phyloP scores from a whole-genome alignment of 2,113 vertebrate species.

The Ciconia stormi region DNA sequence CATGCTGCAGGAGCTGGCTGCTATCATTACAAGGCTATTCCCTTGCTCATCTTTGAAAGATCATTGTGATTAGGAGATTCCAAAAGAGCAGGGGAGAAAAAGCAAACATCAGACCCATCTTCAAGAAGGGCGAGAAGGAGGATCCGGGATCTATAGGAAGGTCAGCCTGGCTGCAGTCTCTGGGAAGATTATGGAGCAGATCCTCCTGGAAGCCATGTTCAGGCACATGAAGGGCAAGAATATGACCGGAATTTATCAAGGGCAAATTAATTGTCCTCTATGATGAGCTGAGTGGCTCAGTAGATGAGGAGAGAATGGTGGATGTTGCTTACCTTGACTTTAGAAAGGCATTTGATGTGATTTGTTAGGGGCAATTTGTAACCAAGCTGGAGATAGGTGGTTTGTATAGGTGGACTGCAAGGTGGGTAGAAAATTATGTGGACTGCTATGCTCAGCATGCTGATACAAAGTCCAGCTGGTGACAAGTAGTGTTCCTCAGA shows the following conservation, averaged over 20 bases:
- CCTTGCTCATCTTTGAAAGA: background rate
- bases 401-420: background rate
- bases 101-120: background rate
- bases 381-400: background rate
- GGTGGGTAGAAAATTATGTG: background rate
- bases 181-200: background rate
- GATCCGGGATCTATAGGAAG: background rate
- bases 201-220: background rate
- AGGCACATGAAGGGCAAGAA: background rate
- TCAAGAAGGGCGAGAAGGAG: background rate
- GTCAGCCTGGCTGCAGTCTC: background rate
- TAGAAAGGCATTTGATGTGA: background rate
- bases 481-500: background rate
- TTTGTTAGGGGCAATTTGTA: background rate
- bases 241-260: rapidly evolving
- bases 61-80: background rate
- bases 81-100: background rate
- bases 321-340: background rate
- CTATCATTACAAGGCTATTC: rapidly evolving
- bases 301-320: background rate
- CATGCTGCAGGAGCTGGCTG: background rate
- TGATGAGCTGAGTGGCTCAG: background rate
- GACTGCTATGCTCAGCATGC: background rate
- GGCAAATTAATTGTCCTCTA: background rate
- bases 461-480: background rate